phyloP scores from a whole-genome alignment of 2,113 vertebrate species.

The Hoplias malabaricus region DNA sequence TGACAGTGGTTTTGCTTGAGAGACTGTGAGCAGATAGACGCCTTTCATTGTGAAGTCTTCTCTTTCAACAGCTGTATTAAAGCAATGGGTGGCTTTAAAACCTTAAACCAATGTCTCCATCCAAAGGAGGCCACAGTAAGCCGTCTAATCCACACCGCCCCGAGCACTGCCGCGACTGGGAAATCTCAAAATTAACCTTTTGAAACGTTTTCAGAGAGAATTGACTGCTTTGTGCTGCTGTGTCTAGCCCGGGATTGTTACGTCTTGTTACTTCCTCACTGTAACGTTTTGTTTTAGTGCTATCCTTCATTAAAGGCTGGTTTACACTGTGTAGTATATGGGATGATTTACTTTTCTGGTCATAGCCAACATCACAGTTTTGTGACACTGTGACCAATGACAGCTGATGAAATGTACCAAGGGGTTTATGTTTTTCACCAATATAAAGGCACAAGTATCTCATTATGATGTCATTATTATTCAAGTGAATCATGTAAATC shows the following conservation, averaged over 20 bases:
- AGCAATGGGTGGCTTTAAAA: background rate
- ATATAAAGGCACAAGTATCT: too few relatives aligned
- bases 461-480: too few relatives aligned
- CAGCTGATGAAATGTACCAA: too few relatives aligned
- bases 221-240: background rate
- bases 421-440: too few relatives aligned
- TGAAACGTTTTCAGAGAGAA: background rate
- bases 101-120: constrained; percentile 2
- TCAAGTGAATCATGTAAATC: too few relatives aligned
- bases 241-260: background rate
- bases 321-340: too few relatives aligned
- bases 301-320: too few relatives aligned
- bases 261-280: too few relatives aligned
- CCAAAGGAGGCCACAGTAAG: background rate
- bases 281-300: too few relatives aligned
- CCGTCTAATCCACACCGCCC: background rate
- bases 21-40: background rate
- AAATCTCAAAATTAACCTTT: background rate
- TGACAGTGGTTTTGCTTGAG: background rate
- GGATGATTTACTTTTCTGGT: too few relatives aligned
- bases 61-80: constrained; percentile 5
- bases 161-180: background rate
- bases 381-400: too few relatives aligned
- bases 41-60: constrained; percentile 2
- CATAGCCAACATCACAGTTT: too few relatives aligned